Conservation (phyloP, 2,797 vertebrate genomes). For the Ammospiza maritima region DNA sequence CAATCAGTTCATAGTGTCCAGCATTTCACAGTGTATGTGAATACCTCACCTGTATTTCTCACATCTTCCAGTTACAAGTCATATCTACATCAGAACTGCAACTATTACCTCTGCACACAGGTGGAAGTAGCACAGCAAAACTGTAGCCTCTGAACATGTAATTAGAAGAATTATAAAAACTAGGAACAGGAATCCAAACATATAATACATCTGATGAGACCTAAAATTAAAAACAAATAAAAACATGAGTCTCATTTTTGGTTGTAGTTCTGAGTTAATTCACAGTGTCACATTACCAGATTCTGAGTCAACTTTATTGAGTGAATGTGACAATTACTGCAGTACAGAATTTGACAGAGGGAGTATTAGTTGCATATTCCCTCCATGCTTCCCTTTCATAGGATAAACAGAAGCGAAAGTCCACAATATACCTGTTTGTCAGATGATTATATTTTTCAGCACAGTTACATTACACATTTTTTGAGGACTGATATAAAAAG, state of each 20-base stretch:
- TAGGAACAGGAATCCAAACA: conserved; percentile 94
- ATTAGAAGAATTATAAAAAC: conserved; percentile 93
- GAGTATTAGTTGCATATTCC: not conserved
- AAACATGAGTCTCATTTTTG: not conserved
- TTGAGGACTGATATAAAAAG: not conserved
- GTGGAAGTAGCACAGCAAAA: conserved; percentile 93
- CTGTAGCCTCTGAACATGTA: conserved; percentile 90
- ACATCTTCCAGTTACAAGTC: not conserved
- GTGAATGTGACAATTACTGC: not conserved
- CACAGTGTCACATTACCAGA: not conserved
- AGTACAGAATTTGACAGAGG: not conserved
- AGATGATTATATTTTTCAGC: not conserved
- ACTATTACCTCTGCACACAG: conserved; percentile 90
- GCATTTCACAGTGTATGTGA: not conserved
- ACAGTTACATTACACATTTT: not conserved
- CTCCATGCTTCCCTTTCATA: not conserved
- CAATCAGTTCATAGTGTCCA: not conserved
- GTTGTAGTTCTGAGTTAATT: not conserved
- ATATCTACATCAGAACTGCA: not conserved
- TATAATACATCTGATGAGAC: conserved; percentile 96
- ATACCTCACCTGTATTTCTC: not conserved
- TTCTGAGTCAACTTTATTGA: not conserved
- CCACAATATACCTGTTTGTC: not conserved
- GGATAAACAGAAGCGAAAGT: not conserved
- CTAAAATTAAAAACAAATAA: conserved; percentile 72